Percentiles rank a stretch among this genome's conserved stretches.
Evolutionary conservation across 2,797 vertebrate species (phyloP).

Genomic region (Liasis olivaceus): DNA sequence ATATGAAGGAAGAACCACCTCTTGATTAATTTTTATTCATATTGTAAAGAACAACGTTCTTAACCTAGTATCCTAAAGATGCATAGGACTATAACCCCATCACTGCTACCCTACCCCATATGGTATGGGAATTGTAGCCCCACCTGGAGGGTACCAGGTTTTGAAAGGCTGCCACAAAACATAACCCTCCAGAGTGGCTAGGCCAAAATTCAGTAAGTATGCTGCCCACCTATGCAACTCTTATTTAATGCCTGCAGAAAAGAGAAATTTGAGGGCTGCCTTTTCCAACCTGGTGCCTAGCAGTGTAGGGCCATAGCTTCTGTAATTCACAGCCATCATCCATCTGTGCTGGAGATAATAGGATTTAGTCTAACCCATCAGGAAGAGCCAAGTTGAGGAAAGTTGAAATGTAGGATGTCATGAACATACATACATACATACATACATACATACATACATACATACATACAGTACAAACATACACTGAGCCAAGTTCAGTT

Average conservation of each 20-base stretch:
- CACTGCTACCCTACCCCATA: not conserved
- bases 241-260: not conserved
- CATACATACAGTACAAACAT: no score
- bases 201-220: not conserved
- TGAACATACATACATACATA: not conserved
- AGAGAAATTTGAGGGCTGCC: not conserved
- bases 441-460: no score
- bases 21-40: not conserved
- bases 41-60: not conserved
- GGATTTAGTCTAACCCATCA: not conserved
- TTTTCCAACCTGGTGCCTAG: not conserved
- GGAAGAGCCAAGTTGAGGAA: not conserved
- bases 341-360: not conserved
- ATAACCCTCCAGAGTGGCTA: not conserved
- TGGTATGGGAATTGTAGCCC: not conserved
- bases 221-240: not conserved
- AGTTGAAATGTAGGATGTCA: not conserved
- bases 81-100: not conserved
- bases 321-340: no score
- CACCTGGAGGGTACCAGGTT: not conserved
- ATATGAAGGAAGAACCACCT: not conserved
- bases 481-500: no score
- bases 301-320: no score
- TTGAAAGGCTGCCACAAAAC: not conserved
- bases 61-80: not conserved